Evolutionary conservation across 2,113 vertebrate species (phyloP), one percentile per base, ranked within the genome.

Genomic region (Oncorhynchus mykiss): DNA sequence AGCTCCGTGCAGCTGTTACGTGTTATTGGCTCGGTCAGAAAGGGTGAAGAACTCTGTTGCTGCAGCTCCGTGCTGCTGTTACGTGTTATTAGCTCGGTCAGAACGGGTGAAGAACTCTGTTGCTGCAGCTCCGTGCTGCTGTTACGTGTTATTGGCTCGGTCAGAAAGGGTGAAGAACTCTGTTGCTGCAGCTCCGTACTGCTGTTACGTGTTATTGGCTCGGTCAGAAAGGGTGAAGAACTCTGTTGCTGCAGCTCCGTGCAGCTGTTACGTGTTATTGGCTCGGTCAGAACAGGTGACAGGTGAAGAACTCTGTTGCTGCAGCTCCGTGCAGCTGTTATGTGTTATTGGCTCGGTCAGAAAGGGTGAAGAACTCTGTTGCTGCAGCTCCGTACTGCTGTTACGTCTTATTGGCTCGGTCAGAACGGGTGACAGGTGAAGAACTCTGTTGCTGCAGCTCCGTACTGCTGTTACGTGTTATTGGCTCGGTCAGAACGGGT

Each of bases 141-240:
- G 70, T 45, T 76, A 68, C 80, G 64, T 79, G 78, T 85, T 84
- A 90, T 89, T 86, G 87, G 82, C 54, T 57, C 16, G 14, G 8
- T 62, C 3, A 2, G 20, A 62, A 49, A 2, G 67, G 20, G 25
- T 62, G 54, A 18, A 12, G 20, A 64, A 69, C 71, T 0, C 51
- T 25, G 24, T 70, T 54, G 59, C 49, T 64, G 72, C 77, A 64
- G 79, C 31, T 13, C 49, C 25, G 39, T 48, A 45, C 45, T 79
- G 13, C 72, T 80, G 70, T 45, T 76, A 68, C 80, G 64, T 79
- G 78, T 85, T 84, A 89, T 89, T 86, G 87, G 82, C 54, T 57
- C 16, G 14, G 8, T 62, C 3, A 2, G 20, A 62, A 49, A 2
- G 67, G n/a, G n/a, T 62, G 54, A 18, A 12, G 20, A 64, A 69